A percentile compares a stretch with the other conserved stretches of the same genome.
phyloP scores from a whole-genome alignment of 2,888 invertebrate genomes.

The Thumatha senex region DNA sequence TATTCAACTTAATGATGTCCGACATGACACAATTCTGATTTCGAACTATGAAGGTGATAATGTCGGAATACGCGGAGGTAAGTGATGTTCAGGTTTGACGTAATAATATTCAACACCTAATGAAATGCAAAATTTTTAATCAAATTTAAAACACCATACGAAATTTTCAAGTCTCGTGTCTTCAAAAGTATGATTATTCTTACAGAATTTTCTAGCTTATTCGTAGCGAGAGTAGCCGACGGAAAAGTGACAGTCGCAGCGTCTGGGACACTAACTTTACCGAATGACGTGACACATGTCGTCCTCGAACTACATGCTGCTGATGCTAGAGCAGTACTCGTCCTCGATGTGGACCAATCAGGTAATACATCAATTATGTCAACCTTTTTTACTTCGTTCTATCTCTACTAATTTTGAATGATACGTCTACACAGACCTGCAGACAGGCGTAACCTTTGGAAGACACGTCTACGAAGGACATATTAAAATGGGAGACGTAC shows the following conservation, averaged over 20 bases:
- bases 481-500: background rate
- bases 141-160: too few relatives aligned
- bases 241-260: background rate
- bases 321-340: constrained; percentile 52
- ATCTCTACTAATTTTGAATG: background rate
- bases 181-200: background rate
- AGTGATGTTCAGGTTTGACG: constrained; percentile 7
- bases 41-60: constrained; percentile 44
- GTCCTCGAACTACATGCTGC: constrained; percentile 53
- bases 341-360: constrained; percentile 24
- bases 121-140: too few relatives aligned
- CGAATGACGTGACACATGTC: constrained; percentile 40
- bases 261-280: constrained; percentile 28
- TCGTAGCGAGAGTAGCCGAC: background rate
- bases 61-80: constrained; percentile 58
- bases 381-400: background rate
- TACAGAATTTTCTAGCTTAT: background rate
- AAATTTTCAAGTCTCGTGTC: too few relatives aligned
- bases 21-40: constrained; percentile 58
- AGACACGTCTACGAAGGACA: background rate
- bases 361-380: constrained; percentile 15
- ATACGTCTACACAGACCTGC: background rate
- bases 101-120: too few relatives aligned
- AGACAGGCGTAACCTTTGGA: background rate
- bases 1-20: constrained; percentile 40